Base-by-base conservation (phyloP, 37 sponge, comb jelly and placozoan genomes). In the Mnemiopsis leidyi region DNA sequence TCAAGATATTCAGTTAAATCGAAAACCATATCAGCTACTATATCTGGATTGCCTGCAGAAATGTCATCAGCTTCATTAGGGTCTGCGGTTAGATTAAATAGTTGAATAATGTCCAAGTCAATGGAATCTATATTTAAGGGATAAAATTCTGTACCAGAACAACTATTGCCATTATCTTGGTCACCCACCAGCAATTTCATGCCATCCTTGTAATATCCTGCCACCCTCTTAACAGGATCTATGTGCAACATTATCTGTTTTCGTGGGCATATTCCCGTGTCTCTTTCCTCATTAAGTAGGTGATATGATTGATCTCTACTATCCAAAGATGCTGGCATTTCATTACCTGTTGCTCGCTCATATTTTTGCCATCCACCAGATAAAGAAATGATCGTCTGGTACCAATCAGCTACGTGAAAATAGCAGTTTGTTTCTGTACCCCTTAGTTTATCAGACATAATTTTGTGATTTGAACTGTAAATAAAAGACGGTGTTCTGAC, bases 201-300 rank as follows among this genome's bases (percentile, higher is more conserved):
- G 20, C 20, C 30, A 28, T 28, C n/a, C 75, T 28, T 71, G n/a
- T 29, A 29, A 18, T 71, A 71, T 25, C 75, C 75, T 7, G 30
- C 75, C 5, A 71, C 75, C n/a, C 75, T 71, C 20, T 71, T 71
- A 71, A 71, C 75, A 5, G 75, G 75, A 28, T 71, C 75, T 23
- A 71, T 28, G 30, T 71, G 25, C 3, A 71, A 25, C 30, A 71
- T 29, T n/a, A 71, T 28, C 5, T 71, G 30, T 29, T 5, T 71
- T 18, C 75, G 25, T 2, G 25, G 75, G n/a, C 75, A 71, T 48
- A 13, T 48, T 48, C 61, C 61, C 2, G 21, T 71, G 25, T 5
- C 20, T 67, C 18, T 21, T 13, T 13, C 13, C 3, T n/a, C 25
- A 5, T n/a, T 5, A 13, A 71, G 75, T 28, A 71, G n/a, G 75